A percentile compares a stretch with the other conserved stretches of the same genome.
Evolutionary conservation across 2,113 vertebrate species (phyloP).

Genomic region (Atherinomorus stipes): DNA sequence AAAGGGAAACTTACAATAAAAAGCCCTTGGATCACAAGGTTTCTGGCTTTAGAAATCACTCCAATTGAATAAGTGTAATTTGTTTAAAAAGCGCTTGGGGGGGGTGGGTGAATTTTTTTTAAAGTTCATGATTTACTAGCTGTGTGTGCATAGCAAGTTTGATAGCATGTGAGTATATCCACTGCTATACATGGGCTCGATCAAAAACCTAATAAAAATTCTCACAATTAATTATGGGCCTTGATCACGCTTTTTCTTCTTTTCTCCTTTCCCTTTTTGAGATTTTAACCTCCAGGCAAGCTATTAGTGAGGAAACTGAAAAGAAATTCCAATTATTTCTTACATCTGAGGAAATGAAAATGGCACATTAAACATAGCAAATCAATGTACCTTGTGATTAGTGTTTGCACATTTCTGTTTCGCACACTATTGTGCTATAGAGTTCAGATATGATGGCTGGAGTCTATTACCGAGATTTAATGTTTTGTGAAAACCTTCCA

Average conservation of each 20-base stretch:
- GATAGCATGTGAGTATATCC: slow-evolving; percentile 5
- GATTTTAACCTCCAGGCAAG: slow-evolving; percentile 68
- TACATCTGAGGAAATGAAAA: slow-evolving; percentile 66
- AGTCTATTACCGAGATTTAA: slow-evolving; percentile 30
- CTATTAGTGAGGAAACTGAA: slow-evolving; percentile 49
- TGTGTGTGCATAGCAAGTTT: neutral
- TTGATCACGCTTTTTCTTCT: slow-evolving; percentile 51
- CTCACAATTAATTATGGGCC: slow-evolving; percentile 62
- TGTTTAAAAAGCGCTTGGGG: too few species aligned
- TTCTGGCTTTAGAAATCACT: neutral
- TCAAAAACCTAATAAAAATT: slow-evolving; percentile 34
- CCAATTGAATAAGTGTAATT: neutral
- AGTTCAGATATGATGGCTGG: slow-evolving; percentile 19
- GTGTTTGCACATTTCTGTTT: slow-evolving; percentile 46
- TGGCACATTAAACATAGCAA: slow-evolving; percentile 60
- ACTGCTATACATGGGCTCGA: slow-evolving; percentile 25
- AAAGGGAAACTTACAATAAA: too few species aligned
- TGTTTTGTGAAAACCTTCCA: slow-evolving; percentile 34
- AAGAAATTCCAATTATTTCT: slow-evolving; percentile 69
- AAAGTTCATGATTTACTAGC: slow-evolving; percentile 1
- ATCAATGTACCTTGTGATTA: slow-evolving; percentile 64
- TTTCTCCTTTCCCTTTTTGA: slow-evolving; percentile 44
- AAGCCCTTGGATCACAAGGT: neutral
- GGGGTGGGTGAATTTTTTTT: neutral
- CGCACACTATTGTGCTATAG: slow-evolving; percentile 18